Evolutionary conservation across 2,797 vertebrate genomes (phyloP), one percentile per base, ranked within the genome.

Genomic region (Gymnopithys bicolor): DNA sequence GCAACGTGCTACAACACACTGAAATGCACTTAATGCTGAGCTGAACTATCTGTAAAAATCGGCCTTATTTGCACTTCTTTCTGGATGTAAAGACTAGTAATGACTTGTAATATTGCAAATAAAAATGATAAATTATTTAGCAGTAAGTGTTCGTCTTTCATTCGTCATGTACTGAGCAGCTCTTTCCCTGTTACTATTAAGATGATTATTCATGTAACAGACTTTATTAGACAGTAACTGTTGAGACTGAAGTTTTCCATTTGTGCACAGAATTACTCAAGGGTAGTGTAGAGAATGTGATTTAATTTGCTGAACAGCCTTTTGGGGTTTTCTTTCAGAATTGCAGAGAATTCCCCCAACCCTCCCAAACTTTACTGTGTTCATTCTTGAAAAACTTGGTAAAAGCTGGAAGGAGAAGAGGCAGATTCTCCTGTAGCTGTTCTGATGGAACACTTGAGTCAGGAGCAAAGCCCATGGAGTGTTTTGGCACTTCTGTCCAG

Each of bases 91-190:
- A 96, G 84, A 87, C 35, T 58, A 91, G 91, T 1, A 1, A 73
- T 63, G 39, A 51, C 49, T 90, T 95, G 87, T 94, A 94, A 90
- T 70, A 35, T 28, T 76, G 8, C 74, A 76, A 96, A 96, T 96
- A 96, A 96, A 96, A 91, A 73, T 3, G 15, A 88, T 89, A 77
- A 77, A 77, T 94, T 93, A 87, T 94, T 64, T 96, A 93, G 96
- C 64, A 84, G 93, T 81, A 84, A 96, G 94, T 58, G 93, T 96
- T 96, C 95, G 95, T 96, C 92, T 95, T 89, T 97, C 93, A 93
- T 97, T 96, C 7, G 1, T 48, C 75, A 1, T 10, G 30, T 68
- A 70, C 41, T 39, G 27, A 86, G 66, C 48, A 79, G 86, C 43
- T 75, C 3, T 46, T 55, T 66, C 33, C 51, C 59, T 7, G 0